A percentile compares a stretch with the other conserved stretches of the same genome.
Conservation (phyloP, 1,140 invertebrate genomes). For the Anastrepha ludens region DNA sequence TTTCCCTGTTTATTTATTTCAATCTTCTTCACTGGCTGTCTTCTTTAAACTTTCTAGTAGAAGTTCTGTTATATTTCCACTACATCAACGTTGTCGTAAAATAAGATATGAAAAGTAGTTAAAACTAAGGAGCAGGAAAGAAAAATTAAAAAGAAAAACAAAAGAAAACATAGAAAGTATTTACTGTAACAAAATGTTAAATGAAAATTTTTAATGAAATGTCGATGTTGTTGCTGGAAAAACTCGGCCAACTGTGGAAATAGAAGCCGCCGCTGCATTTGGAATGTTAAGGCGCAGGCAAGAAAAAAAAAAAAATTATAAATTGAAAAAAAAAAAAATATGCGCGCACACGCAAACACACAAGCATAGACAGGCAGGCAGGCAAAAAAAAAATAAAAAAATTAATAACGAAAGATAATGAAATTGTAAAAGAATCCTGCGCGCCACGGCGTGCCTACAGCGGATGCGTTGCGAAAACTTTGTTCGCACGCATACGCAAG, state of each 20-base stretch:
- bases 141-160: not conserved
- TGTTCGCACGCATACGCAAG: not conserved
- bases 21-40: constrained; percentile 20
- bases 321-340: not conserved
- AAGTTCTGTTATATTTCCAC: constrained; percentile 1
- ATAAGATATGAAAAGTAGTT: constrained; percentile 45
- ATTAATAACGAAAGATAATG: not conserved
- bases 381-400: no score
- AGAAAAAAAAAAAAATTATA: not conserved
- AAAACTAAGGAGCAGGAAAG: not conserved
- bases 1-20: not conserved
- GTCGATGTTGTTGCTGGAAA: not conserved
- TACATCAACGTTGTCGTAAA: constrained; percentile 25
- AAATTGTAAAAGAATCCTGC: not conserved
- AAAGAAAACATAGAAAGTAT: not conserved
- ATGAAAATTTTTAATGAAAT: constrained; percentile 39
- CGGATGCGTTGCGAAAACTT: not conserved
- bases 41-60: not conserved
- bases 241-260: not conserved
- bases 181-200: not conserved
- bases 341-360: not conserved
- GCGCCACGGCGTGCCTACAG: not conserved
- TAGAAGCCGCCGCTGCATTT: not conserved
- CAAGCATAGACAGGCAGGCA: not conserved
- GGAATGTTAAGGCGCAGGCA: not conserved